phyloP scores from a whole-genome alignment of 2,113 vertebrate genomes.

The Trochalopteron elliotii region DNA sequence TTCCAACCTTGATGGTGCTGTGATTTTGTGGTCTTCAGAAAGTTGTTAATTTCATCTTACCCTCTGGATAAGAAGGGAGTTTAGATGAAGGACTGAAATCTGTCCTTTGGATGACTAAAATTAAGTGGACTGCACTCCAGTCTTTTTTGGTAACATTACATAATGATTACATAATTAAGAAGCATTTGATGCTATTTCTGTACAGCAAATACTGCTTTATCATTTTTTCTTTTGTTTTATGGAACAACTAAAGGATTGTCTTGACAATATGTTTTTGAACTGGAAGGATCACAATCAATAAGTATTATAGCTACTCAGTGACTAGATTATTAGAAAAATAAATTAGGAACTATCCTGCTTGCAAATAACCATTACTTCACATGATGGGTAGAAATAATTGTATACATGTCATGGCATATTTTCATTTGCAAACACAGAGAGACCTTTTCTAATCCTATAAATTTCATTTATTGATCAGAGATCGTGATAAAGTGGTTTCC shows the following conservation, averaged over 20 bases:
- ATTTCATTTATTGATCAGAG: conserved; percentile 38
- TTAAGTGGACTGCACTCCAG: neutral
- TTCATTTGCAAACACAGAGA: conserved; percentile 23
- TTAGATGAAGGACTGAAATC: neutral
- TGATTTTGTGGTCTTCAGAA: neutral
- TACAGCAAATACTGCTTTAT: neutral
- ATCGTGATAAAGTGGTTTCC: conserved; percentile 35
- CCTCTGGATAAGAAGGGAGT: neutral
- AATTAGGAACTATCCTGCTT: conserved; percentile 51
- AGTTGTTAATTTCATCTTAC: neutral
- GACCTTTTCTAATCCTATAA: conserved; percentile 37
- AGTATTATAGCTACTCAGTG: conserved; percentile 45
- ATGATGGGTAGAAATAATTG: neutral
- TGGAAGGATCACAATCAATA: conserved; percentile 51
- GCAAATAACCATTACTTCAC: conserved; percentile 45
- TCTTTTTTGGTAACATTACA: neutral
- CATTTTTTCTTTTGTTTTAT: neutral
- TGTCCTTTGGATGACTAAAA: neutral
- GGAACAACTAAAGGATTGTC: conserved; percentile 15
- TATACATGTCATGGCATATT: neutral
- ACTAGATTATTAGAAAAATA: conserved; percentile 58
- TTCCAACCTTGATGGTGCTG: neutral
- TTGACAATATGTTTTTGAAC: conserved; percentile 49
- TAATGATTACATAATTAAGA: neutral
- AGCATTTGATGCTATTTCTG: neutral